Evolutionary conservation across 2,113 vertebrate genomes (phyloP), one percentile per base, ranked within the genome.

Genomic region (Xenopus borealis): DNA sequence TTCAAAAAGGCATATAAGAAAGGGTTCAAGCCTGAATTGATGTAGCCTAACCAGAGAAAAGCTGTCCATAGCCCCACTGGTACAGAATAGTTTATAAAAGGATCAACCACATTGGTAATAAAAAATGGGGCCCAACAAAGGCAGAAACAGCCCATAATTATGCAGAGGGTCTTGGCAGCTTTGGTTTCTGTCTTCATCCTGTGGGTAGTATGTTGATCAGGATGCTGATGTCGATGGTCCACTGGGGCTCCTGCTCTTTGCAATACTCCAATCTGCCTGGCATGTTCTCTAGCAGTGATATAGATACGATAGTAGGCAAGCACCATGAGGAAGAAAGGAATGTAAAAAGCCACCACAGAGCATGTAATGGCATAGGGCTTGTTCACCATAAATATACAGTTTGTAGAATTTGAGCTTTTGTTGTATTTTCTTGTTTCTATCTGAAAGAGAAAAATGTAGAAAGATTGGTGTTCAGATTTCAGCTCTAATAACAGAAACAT

Each of bases 141-240:
- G 88, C 97, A 99, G 89, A 99, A 99, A 81, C 97, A 99, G 0
- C 97, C 97, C 97, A 99, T 99, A 75, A 99, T 99, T 85, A 99
- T 94, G 83, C 96, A 97, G 76, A 99, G 88, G 17, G 94, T 99
- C 90, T 99, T 99, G 80, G 97, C 97, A 0, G 97, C 97, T 83
- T 98, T 99, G 70, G 97, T 99, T 81, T 99, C 97, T 9, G 94
- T 96, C 69, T 93, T 92, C 96, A 99, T 98, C 66, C 96, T 94
- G 72, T 98, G 94, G 14, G 92, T 94, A 81, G 91, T 94, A 62
- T 97, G 96, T 79, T 95, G 94, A 82, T 94, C 95, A 0, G 94
- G 90, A 0, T 87, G 87, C 79, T 94, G 92, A 0, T 84, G 85
- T 13, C 88, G 81, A 70, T 83, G 70, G 1, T 91, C 82, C 0